Conservation (phyloP, 2,888 invertebrate species). For the Eucera pruinosa region DNA sequence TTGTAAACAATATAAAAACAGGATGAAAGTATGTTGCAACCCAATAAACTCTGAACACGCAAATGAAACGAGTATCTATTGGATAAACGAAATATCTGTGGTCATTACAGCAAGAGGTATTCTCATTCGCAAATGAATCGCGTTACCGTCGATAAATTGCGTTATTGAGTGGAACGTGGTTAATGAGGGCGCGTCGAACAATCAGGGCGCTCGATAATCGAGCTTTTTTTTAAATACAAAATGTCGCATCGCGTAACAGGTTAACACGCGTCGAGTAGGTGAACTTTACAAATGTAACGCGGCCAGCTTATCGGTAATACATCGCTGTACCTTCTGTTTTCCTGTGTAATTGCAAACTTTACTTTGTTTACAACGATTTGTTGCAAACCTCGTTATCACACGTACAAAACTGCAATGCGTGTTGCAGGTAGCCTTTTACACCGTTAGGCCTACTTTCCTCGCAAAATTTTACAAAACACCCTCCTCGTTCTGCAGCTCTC, state of each 20-base stretch:
- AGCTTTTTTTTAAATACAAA: slow-evolving; percentile 82
- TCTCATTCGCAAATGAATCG: not conserved
- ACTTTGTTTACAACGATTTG: slow-evolving; percentile 74
- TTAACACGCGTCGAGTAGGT: slow-evolving; percentile 71
- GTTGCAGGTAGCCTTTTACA: not conserved
- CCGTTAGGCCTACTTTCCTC: not conserved
- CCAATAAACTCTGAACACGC: too few species aligned
- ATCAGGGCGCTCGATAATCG: slow-evolving; percentile 23
- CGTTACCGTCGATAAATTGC: slow-evolving; percentile 25
- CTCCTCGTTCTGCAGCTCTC: too few species aligned
- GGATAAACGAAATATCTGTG: not conserved
- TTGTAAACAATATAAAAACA: too few species aligned
- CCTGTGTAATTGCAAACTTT: slow-evolving; percentile 80
- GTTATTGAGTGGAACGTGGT: not conserved
- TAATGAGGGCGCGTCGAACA: not conserved
- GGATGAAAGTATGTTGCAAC: too few species aligned
- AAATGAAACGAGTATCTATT: too few species aligned
- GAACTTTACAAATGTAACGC: slow-evolving; percentile 74
- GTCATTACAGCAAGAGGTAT: not conserved
- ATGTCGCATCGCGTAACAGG: slow-evolving; percentile 81
- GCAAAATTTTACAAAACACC: not conserved
- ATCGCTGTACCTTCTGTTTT: slow-evolving; percentile 74
- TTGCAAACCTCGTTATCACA: slow-evolving; percentile 34
- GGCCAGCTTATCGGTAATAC: slow-evolving; percentile 63
- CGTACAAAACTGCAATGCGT: not conserved